Evolutionary conservation across 2,113 vertebrate species (phyloP), one percentile per base, ranked within the genome.

Genomic region (Aphelocoma coerulescens): DNA sequence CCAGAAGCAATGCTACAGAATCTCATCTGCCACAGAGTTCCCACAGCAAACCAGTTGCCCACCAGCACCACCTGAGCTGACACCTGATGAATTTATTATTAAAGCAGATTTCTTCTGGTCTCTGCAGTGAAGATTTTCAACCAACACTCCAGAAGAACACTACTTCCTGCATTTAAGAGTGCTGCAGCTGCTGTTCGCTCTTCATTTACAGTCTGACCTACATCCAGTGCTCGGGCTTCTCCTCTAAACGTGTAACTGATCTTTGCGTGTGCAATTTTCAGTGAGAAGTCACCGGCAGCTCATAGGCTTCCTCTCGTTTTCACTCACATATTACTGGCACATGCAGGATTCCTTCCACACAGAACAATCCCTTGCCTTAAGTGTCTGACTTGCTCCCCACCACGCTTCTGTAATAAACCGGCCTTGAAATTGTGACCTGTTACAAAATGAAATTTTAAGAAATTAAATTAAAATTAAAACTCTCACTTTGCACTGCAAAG

Each of bases 121-220:
- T 74, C 65, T 48, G 49, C 55, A 91, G 65, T 8, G 41, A 94
- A 55, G 48, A n/a, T 39, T 61, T 51, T 84, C 62, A 44, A 57
- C 48, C 79, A 87, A 57, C 24, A n/a, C 30, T 78, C 69, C 49
- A 94, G 44, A 54, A 91, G 59, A 92, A 65, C 68, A 72, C 13
- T 51, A 7, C n/a, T 92, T 85, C 73, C 89, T 32, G 23, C 7
- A 1, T 63, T 86, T 54, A 55, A 48, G 55, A 86, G 57, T 18
- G 52, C 52, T 78, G 73, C 94, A 96, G 93, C 80, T 95, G 93
- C 89, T 87, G 27, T 12, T 72, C 61, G 49, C 62, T 87, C 57
- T 19, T 72, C 52, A 89, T 85, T 94, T 88, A 90, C 85, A 54
- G 43, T 26, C 49, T 80, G 85, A 93, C 85, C 88, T 90, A 92